Evolutionary conservation across 1,140 invertebrate species (phyloP), one percentile per base, ranked within the genome.

Genomic region (Heliconius congener): DNA sequence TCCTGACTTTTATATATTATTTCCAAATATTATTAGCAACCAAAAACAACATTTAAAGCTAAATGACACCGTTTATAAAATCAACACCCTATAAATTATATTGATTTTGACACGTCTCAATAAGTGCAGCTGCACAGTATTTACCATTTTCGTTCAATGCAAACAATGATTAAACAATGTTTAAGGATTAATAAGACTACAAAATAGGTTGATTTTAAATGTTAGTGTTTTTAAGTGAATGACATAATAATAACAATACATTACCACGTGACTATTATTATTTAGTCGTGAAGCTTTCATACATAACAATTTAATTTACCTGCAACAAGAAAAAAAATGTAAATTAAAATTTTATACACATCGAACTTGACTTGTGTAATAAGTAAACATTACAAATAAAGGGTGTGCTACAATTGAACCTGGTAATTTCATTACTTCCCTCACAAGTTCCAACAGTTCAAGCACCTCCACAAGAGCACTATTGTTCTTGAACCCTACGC

Each of bases 391-490:
- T 30, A 66, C 16, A 66, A 30, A 66, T 27, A 13, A 66, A 66
- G 60, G 1, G 60, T 4, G n/a, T 30, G n/a, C 60, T 66, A 66
- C 27, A 30, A 66, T 9, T 6, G 60, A 66, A 27, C 60, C 60
- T 66, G 11, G 50, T 52, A 71, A 52, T 30, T 72, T 55, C 42
- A 79, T 75, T 75, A 39, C 42, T 76, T 73, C 60, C 23, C 52
- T 60, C 71, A 19, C 55, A 57, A 66, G 74, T 55, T 39, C 8
- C 23, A 23, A 79, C 81, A 80, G 91, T 91, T 93, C 88, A 93
- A 89, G 82, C 81, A 87, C 86, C 84, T 83, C 50, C 66, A 81
- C 79, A 57, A 85, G 80, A 81, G 57, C 79, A 85, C 81, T 82
- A 84, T 83, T 82, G 84, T 83, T 80, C 86, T 80, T 79, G 83